Evolutionary conservation across 2,797 vertebrate species (phyloP).

Genomic region (Acanthurus leucopareius): DNA sequence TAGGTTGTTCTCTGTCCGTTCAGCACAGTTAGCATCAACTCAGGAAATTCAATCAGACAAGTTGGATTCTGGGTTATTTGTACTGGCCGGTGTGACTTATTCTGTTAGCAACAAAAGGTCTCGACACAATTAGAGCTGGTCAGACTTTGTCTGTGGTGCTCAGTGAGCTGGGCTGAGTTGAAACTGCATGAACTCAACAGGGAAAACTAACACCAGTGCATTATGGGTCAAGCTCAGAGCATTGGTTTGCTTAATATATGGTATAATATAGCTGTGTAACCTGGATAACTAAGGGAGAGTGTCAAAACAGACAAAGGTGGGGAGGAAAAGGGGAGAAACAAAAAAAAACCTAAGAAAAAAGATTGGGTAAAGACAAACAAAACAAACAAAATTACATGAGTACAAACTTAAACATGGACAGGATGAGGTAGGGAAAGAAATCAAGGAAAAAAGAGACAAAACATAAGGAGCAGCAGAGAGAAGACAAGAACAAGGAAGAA

Average conservation of each 20-base stretch:
- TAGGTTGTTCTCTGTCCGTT: conserved; percentile 88
- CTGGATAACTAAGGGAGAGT: conserved; percentile 27
- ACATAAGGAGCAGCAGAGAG: neutral
- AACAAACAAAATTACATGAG: neutral
- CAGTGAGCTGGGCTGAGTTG: conserved; percentile 62
- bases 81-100: neutral
- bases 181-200: conserved; percentile 75
- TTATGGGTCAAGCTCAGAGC: conserved; percentile 75
- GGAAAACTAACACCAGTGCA: conserved; percentile 76
- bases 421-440: neutral
- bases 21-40: conserved; percentile 83
- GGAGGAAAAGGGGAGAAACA: neutral
- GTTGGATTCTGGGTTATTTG: conserved; percentile 30
- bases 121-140: conserved; percentile 5
- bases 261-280: conserved; percentile 53
- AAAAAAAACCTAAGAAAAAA: neutral
- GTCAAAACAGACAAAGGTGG: neutral
- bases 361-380: neutral
- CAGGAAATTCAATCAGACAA: conserved; percentile 80
- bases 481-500: neutral
- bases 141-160: neutral
- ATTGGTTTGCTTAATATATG: conserved; percentile 61
- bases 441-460: neutral
- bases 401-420: neutral
- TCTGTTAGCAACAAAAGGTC: conserved; percentile 11